Base-by-base conservation (phyloP, 1,140 invertebrate species). In the Hycleus cichorii region DNA sequence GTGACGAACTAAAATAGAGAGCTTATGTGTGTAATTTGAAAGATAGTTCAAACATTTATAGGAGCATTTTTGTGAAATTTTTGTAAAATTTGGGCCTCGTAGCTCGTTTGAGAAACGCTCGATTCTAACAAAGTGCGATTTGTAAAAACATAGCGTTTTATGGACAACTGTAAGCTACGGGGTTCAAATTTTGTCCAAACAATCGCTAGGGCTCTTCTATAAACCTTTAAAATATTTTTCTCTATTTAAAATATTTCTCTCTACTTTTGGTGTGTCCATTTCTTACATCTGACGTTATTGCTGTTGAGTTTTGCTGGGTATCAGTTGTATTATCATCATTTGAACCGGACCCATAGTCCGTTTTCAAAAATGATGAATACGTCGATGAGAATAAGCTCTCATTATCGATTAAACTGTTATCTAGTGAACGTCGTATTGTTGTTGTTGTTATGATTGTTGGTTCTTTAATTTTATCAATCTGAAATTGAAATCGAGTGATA, bases 331-430 rank as follows among this genome's bases (percentile, higher is more conserved):
- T 68, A 59, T 72, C 71, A 27, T 74, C 72, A 54, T 72, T 73
- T 2, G 70, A 72, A 12, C 70, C 68, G 8, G 69, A 72, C 1
- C 69, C 71, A 27, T 64, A 64, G 71, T 79, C 79, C 0, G 79
- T 80, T 68, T 79, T 80, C 7, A 79, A 71, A 52, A 80, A 77
- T 11, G 78, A 80, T 0, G 78, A 80, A 64, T 79, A 80, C 51
- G 78, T 79, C 0, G 76, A 78, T 8, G 79, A 80, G 63, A 78
- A 78, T 59, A 76, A 78, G 52, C 77, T 79, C 45, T 74, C 76
- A 48, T 77, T 77, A 63, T 77, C 78, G 32, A 65, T 63, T 39
- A 60, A 32, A 32, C 18, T 18, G 18, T 32, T 32, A 32, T 60
- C 9, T 38, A 51, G 26, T 50, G 64, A 40, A 49, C 45, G 26